A percentile compares a stretch with the other conserved stretches of the same genome.
Evolutionary conservation across 2,888 invertebrate genomes (phyloP).

Genomic region (Amblyjoppa proteus): DNA sequence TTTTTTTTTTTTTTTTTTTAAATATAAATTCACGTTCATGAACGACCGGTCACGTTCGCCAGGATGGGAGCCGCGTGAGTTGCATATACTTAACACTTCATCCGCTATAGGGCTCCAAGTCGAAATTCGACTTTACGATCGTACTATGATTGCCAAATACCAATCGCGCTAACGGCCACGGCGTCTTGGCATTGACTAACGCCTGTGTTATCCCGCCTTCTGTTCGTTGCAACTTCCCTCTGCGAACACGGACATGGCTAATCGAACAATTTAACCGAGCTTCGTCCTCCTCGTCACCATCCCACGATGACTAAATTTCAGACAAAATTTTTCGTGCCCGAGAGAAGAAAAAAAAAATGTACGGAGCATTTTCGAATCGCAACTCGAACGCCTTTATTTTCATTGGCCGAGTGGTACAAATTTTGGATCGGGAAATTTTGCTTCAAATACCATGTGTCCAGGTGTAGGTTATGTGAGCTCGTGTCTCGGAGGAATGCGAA

Average conservation of each 20-base stretch:
- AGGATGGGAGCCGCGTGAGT: slow-evolving; percentile 52
- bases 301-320: neutral
- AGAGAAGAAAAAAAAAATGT: neutral
- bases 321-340: neutral
- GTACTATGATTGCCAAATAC: slow-evolving; percentile 47
- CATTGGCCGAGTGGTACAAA: neutral
- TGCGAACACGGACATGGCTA: neutral
- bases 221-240: neutral
- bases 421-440: neutral
- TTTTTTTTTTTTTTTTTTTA: slow-evolving; percentile 26
- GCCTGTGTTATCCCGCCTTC: slow-evolving; percentile 1
- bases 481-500: slow-evolving; percentile 8
- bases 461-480: slow-evolving; percentile 50
- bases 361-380: neutral
- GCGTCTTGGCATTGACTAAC: slow-evolving; percentile 1
- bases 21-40: slow-evolving; percentile 47
- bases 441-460: slow-evolving; percentile 22
- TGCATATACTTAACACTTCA: slow-evolving; percentile 63
- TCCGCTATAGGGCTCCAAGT: slow-evolving; percentile 11
- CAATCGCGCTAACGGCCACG: slow-evolving; percentile 6
- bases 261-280: slow-evolving; percentile 1
- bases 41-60: slow-evolving; percentile 58
- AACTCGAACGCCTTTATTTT: neutral
- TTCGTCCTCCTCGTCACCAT: neutral
- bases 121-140: slow-evolving; percentile 30